Conservation (phyloP, 2,888 invertebrate genomes). For the Gymnosoma rotundatum region DNA sequence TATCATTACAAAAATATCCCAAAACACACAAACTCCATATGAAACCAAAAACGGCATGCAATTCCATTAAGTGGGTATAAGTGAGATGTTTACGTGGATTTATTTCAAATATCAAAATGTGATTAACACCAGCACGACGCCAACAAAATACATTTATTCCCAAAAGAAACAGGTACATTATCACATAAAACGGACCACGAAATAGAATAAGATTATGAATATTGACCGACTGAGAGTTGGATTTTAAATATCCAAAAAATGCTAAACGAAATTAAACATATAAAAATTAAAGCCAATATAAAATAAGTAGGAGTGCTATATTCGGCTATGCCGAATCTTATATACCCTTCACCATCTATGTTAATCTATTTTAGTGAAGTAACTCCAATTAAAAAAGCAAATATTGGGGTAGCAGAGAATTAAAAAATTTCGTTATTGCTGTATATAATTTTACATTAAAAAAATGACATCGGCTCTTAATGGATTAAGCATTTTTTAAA, state of each 20-base stretch:
- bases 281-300: not conserved
- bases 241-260: not conserved
- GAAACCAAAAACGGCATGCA: conserved; percentile 94
- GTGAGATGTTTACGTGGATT: conserved; percentile 95
- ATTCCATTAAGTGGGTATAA: conserved; percentile 95
- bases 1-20: conserved; percentile 85
- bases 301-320: too few species aligned
- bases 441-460: too few species aligned
- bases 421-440: too few species aligned
- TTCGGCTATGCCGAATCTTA: too few species aligned
- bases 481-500: too few species aligned
- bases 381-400: too few species aligned
- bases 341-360: too few species aligned
- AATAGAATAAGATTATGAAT: conserved; percentile 88
- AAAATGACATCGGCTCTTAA: too few species aligned
- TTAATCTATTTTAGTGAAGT: too few species aligned
- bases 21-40: conserved; percentile 95
- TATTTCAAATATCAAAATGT: conserved; percentile 97
- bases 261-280: not conserved
- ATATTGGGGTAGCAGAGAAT: too few species aligned
- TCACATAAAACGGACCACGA: conserved; percentile 94
- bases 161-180: conserved; percentile 94
- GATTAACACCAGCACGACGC: conserved; percentile 98
- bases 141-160: conserved; percentile 97
- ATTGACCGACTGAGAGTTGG: conserved; percentile 4